These are phyloP conservation scores for Phrynocephalus forsythii DNA, from an alignment of 2,797 vertebrate species.

Conservation along the genomic window DNA sequence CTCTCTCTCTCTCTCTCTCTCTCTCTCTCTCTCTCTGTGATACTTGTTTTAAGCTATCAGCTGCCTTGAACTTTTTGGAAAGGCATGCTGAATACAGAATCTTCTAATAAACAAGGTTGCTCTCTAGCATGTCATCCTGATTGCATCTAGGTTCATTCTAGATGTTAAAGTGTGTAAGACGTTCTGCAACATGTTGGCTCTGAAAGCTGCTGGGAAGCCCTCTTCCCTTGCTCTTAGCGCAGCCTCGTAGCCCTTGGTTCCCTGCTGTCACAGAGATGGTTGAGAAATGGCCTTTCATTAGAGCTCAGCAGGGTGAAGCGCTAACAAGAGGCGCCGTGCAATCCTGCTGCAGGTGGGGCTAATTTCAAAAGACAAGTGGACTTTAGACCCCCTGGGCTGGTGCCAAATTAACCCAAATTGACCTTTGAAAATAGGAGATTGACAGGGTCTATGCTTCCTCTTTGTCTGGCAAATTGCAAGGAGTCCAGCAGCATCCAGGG, in stretches of 20 bases:
- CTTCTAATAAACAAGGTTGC: background rate
- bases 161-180: background rate
- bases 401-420: slow-evolving; percentile 18
- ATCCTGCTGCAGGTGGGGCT: slow-evolving; percentile 7
- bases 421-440: slow-evolving; percentile 17
- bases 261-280: background rate
- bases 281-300: slow-evolving; percentile 34
- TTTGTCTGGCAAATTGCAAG: background rate
- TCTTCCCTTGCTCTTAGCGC: background rate
- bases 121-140: too few relatives aligned
- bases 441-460: background rate
- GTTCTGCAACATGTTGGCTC: background rate
- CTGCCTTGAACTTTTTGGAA: background rate
- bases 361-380: slow-evolving; percentile 36
- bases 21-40: too few relatives aligned
- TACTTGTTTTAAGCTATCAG: background rate
- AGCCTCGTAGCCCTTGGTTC: background rate
- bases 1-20: too few relatives aligned
- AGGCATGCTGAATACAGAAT: background rate
- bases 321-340: background rate
- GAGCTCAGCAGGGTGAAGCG: background rate
- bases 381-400: background rate
- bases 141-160: too few relatives aligned
- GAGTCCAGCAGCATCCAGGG: background rate
- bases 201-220: slow-evolving; percentile 22